Percentiles rank a stretch among this genome's conserved stretches.
These are phyloP conservation scores for Syrista parreyssii DNA, from an alignment of 2,888 invertebrate species.

Conservation along the genomic window DNA sequence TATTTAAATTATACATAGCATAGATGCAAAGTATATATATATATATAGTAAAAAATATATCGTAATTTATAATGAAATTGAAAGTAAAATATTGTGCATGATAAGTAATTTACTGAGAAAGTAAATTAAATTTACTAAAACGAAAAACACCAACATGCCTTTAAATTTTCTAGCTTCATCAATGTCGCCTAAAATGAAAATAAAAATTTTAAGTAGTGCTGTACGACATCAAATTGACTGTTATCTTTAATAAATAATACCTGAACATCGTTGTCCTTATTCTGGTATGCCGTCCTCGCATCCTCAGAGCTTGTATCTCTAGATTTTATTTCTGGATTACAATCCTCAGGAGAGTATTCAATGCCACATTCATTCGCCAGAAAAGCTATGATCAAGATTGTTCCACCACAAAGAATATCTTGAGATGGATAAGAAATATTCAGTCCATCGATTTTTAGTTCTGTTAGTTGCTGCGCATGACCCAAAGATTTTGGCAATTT, in stretches of 20 bases:
- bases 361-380: constrained; percentile 66
- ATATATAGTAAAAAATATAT: too few relatives aligned
- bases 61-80: not conserved
- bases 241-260: constrained; percentile 35
- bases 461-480: constrained; percentile 72
- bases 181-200: constrained; percentile 69
- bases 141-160: constrained; percentile 70
- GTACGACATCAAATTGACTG: constrained; percentile 24
- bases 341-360: constrained; percentile 67
- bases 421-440: constrained; percentile 75
- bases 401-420: constrained; percentile 72
- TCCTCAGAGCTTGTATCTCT: constrained; percentile 39
- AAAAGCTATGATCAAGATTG: constrained; percentile 69
- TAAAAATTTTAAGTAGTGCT: constrained; percentile 26
- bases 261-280: constrained; percentile 50
- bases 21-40: too few relatives aligned
- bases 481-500: constrained; percentile 76
- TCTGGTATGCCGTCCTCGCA: constrained; percentile 38
- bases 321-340: constrained; percentile 56
- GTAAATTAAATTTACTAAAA: constrained; percentile 44
- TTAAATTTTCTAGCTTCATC: constrained; percentile 71
- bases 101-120: constrained; percentile 10
- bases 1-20: not conserved
- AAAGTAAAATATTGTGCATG: not conserved
- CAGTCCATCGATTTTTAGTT: constrained; percentile 73